Evolutionary conservation across 2,113 vertebrate species (phyloP), one percentile per base, ranked within the genome.

Genomic region (Brevimyrus niger): DNA sequence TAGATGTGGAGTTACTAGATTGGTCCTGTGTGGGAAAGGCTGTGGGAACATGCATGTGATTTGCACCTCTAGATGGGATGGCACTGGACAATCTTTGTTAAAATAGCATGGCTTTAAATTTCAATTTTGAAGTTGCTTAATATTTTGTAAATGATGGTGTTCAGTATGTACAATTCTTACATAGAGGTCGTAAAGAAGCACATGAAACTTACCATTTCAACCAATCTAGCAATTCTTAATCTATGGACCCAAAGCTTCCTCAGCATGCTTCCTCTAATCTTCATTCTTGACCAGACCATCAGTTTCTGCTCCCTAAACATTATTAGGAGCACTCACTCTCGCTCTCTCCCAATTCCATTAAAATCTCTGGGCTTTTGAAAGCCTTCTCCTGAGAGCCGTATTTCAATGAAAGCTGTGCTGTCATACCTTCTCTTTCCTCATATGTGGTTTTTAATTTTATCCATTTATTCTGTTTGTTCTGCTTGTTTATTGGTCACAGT

Each of bases 241-340:
- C 90, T 91, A 89, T 91, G 50, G 89, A 89, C 87, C 44, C 11
- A 44, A n/a, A 89, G 55, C 82, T 88, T 88, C 86, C 84, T 91
- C 88, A 69, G 88, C 90, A 87, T 90, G 89, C 85, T 91, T 46
- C 55, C 58, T 69, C 82, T 86, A 89, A 46, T 53, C 65, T 85
- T 27, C 53, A 48, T 69, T 48, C 50, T 80, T 88, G 53, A 61
- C 51, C 76, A 73, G 76, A 48, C 83, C 89, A 65, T 87, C 84
- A n/a, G 55, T 42, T 50, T 73, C 48, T 76, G 89, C n/a, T 89
- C 85, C 31, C n/a, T 27, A 76, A 58, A 73, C 58, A 89, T 80
- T 80, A 86, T 50, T 15, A 31, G 47, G 69, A 42, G 48, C 13
- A 4, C 17, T 76, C 31, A 15, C 73, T 80, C 73, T 80, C 73